These are phyloP conservation scores for Drosophila repletoides DNA, from an alignment of 1,140 invertebrate genomes.

Conservation along the genomic window DNA sequence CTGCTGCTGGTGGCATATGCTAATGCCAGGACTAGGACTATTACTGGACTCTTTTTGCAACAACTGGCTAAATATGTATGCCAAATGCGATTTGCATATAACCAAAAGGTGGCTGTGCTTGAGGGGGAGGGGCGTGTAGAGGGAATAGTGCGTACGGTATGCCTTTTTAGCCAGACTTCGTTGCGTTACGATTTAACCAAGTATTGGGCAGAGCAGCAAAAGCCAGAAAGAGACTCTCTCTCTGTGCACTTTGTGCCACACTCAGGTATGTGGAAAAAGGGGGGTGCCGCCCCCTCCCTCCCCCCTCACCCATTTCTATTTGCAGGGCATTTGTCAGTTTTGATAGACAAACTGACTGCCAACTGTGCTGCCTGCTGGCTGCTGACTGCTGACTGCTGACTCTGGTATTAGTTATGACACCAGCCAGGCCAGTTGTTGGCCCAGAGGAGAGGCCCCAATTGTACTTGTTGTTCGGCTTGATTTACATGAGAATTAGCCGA, in stretches of 20 bases:
- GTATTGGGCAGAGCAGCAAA: no score
- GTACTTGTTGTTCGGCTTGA: constrained; percentile 32
- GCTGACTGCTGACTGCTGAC: constrained; percentile 1
- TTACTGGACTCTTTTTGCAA: constrained; percentile 48
- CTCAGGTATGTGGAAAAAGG: constrained; percentile 45
- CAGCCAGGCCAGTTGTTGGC: constrained; percentile 20
- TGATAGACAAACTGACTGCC: constrained; percentile 32
- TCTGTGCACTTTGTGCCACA: constrained; percentile 44
- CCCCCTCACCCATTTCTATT: background rate
- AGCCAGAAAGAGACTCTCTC: no score
- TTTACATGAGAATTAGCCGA: constrained; percentile 71
- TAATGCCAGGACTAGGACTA: constrained; percentile 54
- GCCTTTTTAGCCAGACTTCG: constrained; percentile 57
- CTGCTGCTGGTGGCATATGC: constrained; percentile 64
- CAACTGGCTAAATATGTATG: constrained; percentile 73
- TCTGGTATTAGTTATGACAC: constrained; percentile 42
- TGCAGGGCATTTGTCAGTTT: constrained; percentile 53
- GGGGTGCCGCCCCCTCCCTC: background rate
- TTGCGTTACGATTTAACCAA: constrained; percentile 32
- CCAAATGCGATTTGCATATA: constrained; percentile 79
- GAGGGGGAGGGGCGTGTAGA: background rate
- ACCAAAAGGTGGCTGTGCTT: constrained; percentile 59
- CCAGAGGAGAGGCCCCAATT: constrained; percentile 12
- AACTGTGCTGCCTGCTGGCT: background rate
- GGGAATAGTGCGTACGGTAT: constrained; percentile 19